Percentiles rank a stretch among this genome's conserved stretches.
Evolutionary conservation across 1,140 invertebrate species (phyloP).

Genomic region (Watersipora subatra): DNA sequence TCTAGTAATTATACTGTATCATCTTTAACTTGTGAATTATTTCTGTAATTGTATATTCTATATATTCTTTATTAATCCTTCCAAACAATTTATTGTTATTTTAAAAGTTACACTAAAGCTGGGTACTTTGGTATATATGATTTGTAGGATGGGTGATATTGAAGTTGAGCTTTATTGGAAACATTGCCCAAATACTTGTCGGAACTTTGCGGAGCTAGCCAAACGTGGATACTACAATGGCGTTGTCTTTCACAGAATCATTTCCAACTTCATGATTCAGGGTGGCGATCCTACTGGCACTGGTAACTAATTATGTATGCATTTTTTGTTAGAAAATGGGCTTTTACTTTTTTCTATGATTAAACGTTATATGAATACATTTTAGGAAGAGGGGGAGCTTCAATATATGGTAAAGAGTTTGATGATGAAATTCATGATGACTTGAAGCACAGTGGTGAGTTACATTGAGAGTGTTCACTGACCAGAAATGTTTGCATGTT

Average conservation of each 20-base stretch:
- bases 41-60: too few relatives aligned
- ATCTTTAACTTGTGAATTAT: too few relatives aligned
- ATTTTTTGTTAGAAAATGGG: background rate
- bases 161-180: conserved; percentile 92
- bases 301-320: conserved; percentile 32
- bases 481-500: too few relatives aligned
- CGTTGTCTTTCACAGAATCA: conserved; percentile 89
- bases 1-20: too few relatives aligned
- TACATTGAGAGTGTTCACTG: too few relatives aligned
- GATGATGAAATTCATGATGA: conserved; percentile 88
- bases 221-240: conserved; percentile 88
- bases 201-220: conserved; percentile 87
- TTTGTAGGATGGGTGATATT: conserved; percentile 79
- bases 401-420: conserved; percentile 86
- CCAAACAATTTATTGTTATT: too few relatives aligned
- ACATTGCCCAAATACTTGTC: conserved; percentile 83
- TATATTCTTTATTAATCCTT: too few relatives aligned
- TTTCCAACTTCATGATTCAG: conserved; percentile 92
- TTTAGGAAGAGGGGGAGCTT: conserved; percentile 72
- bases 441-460: conserved; percentile 75
- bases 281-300: conserved; percentile 80
- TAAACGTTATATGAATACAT: conserved; percentile 7
- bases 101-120: too few relatives aligned
- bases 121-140: too few relatives aligned
- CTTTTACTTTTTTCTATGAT: too few relatives aligned